Conservation (phyloP, 2,113 vertebrate species). For the Brachypodius melanocephalos region DNA sequence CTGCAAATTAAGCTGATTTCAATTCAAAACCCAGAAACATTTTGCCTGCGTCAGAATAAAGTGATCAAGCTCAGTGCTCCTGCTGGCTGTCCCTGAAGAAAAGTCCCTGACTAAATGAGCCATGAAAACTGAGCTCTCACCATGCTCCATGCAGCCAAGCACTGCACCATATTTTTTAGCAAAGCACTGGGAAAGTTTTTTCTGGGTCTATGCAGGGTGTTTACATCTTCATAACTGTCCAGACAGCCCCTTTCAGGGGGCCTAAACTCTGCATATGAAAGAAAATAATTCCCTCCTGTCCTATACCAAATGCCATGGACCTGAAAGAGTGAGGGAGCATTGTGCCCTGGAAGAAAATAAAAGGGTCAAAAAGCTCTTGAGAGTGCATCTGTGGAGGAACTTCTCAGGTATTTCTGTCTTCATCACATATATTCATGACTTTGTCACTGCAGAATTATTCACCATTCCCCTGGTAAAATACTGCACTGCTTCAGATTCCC, state of each 20-base stretch:
- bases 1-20: not conserved
- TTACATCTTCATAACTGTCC: slow-evolving; percentile 42
- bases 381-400: not conserved
- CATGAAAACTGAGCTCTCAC: slow-evolving; percentile 1
- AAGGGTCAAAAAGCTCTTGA: not conserved
- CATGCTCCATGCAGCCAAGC: not conserved
- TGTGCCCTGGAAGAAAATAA: not conserved
- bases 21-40: not conserved
- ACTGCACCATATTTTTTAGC: not conserved
- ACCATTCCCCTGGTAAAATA: not conserved
- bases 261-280: not conserved
- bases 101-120: slow-evolving; percentile 30
- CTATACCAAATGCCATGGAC: not conserved
- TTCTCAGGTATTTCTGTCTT: not conserved
- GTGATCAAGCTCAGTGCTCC: not conserved
- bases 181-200: not conserved
- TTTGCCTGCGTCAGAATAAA: not conserved
- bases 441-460: not conserved
- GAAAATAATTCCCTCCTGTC: not conserved
- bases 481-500: not conserved
- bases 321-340: not conserved
- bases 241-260: not conserved
- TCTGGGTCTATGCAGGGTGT: not conserved
- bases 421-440: not conserved
- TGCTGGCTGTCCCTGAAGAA: slow-evolving; percentile 15